Percentiles rank a stretch among this genome's conserved stretches.
phyloP scores from a whole-genome alignment of 2,797 vertebrate genomes.

The Chelonia mydas region DNA sequence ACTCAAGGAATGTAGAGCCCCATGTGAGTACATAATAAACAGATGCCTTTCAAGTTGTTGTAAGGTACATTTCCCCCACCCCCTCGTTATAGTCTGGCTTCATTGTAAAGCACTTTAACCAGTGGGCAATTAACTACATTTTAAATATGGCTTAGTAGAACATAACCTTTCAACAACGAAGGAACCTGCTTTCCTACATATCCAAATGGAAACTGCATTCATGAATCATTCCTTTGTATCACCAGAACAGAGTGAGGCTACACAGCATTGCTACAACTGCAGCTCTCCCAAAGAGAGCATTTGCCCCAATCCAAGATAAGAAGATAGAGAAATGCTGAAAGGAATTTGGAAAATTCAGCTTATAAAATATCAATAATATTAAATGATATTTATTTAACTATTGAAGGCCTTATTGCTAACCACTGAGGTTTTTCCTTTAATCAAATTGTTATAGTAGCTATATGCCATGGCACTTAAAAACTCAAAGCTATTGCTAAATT shows the following conservation, averaged over 20 bases:
- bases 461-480: neutral
- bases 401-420: neutral
- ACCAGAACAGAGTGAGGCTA: neutral
- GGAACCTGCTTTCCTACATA: neutral
- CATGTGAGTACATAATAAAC: neutral
- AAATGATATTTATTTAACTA: neutral
- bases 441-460: neutral
- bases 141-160: neutral
- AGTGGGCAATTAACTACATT: neutral
- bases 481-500: neutral
- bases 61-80: neutral
- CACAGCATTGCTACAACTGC: neutral
- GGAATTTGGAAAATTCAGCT: neutral
- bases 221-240: neutral
- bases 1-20: neutral
- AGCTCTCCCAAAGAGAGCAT: neutral
- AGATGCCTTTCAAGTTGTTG: neutral
- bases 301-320: neutral
- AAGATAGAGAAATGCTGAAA: neutral
- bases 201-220: slow-evolving; percentile 1
- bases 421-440: neutral
- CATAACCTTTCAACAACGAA: neutral
- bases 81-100: neutral
- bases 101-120: neutral
- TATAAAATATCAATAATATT: neutral